Evolutionary conservation across 2,888 invertebrate genomes (phyloP), one percentile per base, ranked within the genome.

Genomic region (Lissocephala sabroskyi): DNA sequence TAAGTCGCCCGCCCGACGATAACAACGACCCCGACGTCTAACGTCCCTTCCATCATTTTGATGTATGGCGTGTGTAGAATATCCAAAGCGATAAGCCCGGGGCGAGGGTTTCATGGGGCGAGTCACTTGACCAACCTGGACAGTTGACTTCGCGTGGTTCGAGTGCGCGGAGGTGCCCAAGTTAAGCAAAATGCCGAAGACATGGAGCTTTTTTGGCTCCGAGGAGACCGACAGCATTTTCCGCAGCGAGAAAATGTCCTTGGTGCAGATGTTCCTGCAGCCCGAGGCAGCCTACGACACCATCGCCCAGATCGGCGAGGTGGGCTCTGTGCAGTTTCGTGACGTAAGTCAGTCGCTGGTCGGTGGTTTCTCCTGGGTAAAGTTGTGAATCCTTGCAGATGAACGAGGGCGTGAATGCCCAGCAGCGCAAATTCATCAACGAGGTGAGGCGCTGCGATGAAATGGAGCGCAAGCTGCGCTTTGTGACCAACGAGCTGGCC

Each of bases 181-280:
- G 6, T 13, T 30, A 30, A 26, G 19, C 14, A 26, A 28, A 28
- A 47, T 18, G 14, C 3, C 6, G 1, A 47, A 6, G 59, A 30
- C 35, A 40, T 49, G 57, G 35, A 35, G 16, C 13, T 3, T 35
- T 13, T 35, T 17, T 18, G 57, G 74, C 48, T 32, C 53, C 14
- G 53, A 62, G 10, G 42, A 42, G 36, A 50, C 70, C 90, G 91
- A 91, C 85, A 88, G 90, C 71, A 88, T 94, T 87, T 95, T 94
- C 85, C 89, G 95, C 52, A 94, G 94, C 83, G 94, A 95, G 82
- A 91, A 94, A 86, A 96, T 96, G 95, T 91, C 91, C 51, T 86
- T 95, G 71, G 93, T 94, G 87, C 97, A 97, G 86, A 90, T 97
- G 85, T 97, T 96, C 86, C 92, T 97, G 70, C 97, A 97, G 85